These are phyloP conservation scores for Allacma fusca DNA, from an alignment of 2,888 invertebrate species.

Conservation along the genomic window DNA sequence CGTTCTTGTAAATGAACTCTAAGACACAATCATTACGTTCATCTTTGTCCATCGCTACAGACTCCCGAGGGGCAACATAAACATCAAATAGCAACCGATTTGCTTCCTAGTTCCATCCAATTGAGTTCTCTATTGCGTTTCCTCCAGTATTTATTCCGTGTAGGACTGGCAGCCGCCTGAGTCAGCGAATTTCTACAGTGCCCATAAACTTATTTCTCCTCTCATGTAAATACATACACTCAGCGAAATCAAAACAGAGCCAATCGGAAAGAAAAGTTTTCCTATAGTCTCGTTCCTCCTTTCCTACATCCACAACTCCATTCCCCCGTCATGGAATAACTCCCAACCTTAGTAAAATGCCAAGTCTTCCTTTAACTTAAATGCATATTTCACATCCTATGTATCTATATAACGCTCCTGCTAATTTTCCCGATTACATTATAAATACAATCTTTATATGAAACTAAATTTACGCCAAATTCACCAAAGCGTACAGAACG, in stretches of 20 bases:
- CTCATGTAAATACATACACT: not conserved
- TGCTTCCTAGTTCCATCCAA: conserved; percentile 12
- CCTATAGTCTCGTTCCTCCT: not conserved
- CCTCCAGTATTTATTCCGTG: not conserved
- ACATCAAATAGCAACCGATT: conserved; percentile 30
- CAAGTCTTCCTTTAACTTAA: not conserved
- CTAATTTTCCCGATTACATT: not conserved
- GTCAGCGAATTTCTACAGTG: not conserved
- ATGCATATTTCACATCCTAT: no score
- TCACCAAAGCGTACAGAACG: no score
- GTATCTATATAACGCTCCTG: no score
- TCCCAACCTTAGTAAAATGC: not conserved
- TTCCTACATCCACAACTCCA: not conserved
- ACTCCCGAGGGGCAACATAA: conserved; percentile 44
- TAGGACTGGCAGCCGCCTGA: not conserved
- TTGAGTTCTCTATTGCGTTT: not conserved
- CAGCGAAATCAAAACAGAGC: conserved; percentile 15
- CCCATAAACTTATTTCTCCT: not conserved
- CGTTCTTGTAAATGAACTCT: conserved; percentile 35
- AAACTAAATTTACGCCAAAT: no score
- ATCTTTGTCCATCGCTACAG: conserved; percentile 26
- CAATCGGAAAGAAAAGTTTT: conserved; percentile 15
- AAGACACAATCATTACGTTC: conserved; percentile 44
- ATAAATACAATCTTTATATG: no score
- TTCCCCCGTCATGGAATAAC: not conserved